Evolutionary conservation across 1,140 invertebrate genomes (phyloP).

Genomic region (Thaumetopoea pityocampa): DNA sequence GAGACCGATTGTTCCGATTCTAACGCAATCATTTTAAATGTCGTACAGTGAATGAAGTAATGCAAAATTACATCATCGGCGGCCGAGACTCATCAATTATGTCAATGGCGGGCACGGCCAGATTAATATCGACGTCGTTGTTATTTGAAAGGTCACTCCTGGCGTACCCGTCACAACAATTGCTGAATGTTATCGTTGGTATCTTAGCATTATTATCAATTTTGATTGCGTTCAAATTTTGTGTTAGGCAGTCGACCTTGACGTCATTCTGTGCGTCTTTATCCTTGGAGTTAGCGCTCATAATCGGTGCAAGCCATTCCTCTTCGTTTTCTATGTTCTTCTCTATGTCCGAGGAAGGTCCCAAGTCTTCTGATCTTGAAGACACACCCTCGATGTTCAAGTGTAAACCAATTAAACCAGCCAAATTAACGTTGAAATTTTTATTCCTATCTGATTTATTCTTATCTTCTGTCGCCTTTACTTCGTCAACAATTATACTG

Average conservation of each 20-base stretch:
- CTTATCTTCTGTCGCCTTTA: slow-evolving; percentile 30
- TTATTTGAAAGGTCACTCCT: slow-evolving; percentile 42
- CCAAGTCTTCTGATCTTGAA: slow-evolving; percentile 40
- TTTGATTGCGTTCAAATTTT: slow-evolving; percentile 53
- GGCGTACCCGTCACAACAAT: slow-evolving; percentile 56
- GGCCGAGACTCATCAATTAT: slow-evolving; percentile 57
- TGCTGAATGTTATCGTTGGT: slow-evolving; percentile 70
- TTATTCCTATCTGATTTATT: slow-evolving; percentile 30
- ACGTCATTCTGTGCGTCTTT: slow-evolving; percentile 30
- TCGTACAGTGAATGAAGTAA: slow-evolving; percentile 5
- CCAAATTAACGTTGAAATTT: slow-evolving; percentile 69
- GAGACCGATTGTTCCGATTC: slow-evolving; percentile 60
- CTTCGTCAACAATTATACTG: slow-evolving; percentile 45
- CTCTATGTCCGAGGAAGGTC: slow-evolving; percentile 42
- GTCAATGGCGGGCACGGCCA: slow-evolving; percentile 66
- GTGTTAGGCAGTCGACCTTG: slow-evolving; percentile 50
- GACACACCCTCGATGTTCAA: slow-evolving; percentile 50
- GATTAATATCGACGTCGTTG: slow-evolving; percentile 50
- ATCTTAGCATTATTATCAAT: slow-evolving; percentile 57
- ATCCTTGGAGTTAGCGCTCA: slow-evolving; percentile 59
- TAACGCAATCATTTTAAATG: slow-evolving; percentile 62
- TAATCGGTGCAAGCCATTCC: slow-evolving; percentile 62
- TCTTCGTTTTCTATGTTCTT: slow-evolving; percentile 42
- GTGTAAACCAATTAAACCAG: slow-evolving; percentile 57
- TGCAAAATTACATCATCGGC: slow-evolving; percentile 51